Percentiles rank a stretch among this genome's conserved stretches.
Evolutionary conservation across 92 coral and sea anemone species (phyloP).

Genomic region (Porites evermanni): DNA sequence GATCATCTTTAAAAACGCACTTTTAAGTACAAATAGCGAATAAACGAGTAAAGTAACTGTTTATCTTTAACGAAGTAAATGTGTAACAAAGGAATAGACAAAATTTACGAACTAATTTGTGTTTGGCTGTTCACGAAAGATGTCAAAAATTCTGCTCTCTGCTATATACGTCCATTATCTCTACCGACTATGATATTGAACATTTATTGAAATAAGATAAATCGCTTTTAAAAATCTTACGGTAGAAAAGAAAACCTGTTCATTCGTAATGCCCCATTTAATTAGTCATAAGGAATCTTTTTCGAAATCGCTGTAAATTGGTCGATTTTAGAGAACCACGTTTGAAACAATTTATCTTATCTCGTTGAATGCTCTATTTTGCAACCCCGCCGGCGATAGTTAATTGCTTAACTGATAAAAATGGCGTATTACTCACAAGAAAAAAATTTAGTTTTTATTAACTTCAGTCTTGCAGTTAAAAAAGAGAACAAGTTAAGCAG

Average conservation of each 20-base stretch:
- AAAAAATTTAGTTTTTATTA: neutral
- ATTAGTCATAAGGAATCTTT: neutral
- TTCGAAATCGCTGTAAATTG: neutral
- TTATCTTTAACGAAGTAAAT: neutral
- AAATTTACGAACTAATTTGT: neutral
- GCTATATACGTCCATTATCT: neutral
- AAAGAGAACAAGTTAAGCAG: conserved; percentile 1
- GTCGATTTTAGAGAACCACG: neutral
- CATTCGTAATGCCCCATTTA: neutral
- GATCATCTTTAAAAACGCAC: neutral
- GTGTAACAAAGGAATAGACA: neutral
- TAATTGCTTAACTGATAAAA: conserved; percentile 1
- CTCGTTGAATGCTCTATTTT: conserved; percentile 19
- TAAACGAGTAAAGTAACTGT: neutral
- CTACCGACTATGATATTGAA: neutral
- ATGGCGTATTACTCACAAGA: neutral
- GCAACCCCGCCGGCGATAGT: neutral
- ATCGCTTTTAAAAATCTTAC: neutral
- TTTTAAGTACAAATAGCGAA: neutral
- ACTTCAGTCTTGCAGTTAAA: neutral
- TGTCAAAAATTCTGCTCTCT: conserved; percentile 15
- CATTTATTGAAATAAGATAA: neutral
- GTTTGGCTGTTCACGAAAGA: neutral
- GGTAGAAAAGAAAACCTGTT: neutral
- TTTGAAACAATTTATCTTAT: neutral